A percentile compares a stretch with the other conserved stretches of the same genome.
Evolutionary conservation across 2,888 invertebrate species (phyloP).

Genomic region (Gandaritis pyraliata): DNA sequence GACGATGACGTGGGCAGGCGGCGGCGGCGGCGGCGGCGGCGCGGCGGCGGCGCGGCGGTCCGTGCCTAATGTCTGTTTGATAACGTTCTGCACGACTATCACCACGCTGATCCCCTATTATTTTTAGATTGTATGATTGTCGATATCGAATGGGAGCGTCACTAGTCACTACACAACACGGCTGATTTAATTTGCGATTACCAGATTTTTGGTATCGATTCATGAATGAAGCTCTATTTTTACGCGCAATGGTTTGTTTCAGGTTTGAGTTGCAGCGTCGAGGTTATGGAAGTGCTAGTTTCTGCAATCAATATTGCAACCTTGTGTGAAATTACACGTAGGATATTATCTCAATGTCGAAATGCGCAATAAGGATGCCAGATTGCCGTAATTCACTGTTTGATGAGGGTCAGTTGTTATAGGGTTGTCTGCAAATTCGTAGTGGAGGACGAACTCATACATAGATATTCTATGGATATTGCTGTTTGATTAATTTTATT

Average conservation of each 20-base stretch:
- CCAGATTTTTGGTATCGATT: constrained; percentile 29
- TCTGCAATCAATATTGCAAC: constrained; percentile 65
- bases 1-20: constrained; percentile 71
- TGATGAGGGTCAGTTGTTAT: constrained; percentile 7
- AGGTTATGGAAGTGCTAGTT: constrained; percentile 24
- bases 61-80: constrained; percentile 73
- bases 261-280: constrained; percentile 22
- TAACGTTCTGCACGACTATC: constrained; percentile 55
- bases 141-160: constrained; percentile 37
- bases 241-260: constrained; percentile 9
- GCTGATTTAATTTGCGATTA: constrained; percentile 9
- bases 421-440: not conserved
- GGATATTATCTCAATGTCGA: constrained; percentile 45
- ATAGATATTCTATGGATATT: not conserved
- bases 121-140: constrained; percentile 68
- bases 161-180: constrained; percentile 33
- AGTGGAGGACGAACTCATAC: not conserved
- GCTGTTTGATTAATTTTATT: not conserved
- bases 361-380: constrained; percentile 43
- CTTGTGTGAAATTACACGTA: constrained; percentile 55
- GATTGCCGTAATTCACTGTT: constrained; percentile 15
- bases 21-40: constrained; percentile 7
- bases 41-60: constrained; percentile 33
- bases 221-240: constrained; percentile 32
- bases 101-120: constrained; percentile 61